A percentile compares a stretch with the other conserved stretches of the same genome.
phyloP scores from a whole-genome alignment of 2,113 vertebrate species.

The Suricata suricatta region DNA sequence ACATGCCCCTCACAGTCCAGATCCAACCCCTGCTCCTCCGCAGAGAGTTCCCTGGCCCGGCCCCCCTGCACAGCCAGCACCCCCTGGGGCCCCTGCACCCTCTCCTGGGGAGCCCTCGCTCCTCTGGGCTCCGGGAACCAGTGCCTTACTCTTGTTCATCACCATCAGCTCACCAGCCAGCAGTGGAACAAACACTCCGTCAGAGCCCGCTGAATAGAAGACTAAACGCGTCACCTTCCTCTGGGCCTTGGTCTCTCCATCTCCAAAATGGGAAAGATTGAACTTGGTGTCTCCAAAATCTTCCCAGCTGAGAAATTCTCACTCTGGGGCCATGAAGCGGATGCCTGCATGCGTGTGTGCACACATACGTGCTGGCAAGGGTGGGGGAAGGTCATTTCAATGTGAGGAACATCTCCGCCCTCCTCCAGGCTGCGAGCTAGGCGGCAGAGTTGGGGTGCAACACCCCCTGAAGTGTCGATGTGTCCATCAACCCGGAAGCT shows the following conservation, averaged over 20 bases:
- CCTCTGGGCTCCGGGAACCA: background rate
- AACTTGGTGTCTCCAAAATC: background rate
- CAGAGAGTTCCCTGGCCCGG: background rate
- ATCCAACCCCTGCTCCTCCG: background rate
- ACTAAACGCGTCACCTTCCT: background rate
- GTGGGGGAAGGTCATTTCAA: background rate
- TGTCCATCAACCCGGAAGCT: background rate
- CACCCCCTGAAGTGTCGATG: background rate
- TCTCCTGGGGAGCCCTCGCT: too few species aligned
- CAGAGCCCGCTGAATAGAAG: background rate
- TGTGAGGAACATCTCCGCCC: too few species aligned
- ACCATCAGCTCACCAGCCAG: background rate
- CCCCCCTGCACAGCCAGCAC: background rate
- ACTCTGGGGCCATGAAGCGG: background rate
- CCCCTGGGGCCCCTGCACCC: background rate
- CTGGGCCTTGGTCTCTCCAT: background rate
- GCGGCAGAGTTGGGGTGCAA: background rate
- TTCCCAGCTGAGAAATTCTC: background rate
- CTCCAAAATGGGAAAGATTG: background rate
- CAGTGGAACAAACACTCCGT: background rate
- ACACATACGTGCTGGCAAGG: fast-evolving
- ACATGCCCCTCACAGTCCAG: background rate
- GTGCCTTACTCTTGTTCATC: background rate
- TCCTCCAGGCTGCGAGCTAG: background rate
- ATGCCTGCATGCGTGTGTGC: background rate